Percentiles rank a stretch among this genome's conserved stretches.
Evolutionary conservation across 1,140 invertebrate species (phyloP).

Genomic region (Homarus americanus): DNA sequence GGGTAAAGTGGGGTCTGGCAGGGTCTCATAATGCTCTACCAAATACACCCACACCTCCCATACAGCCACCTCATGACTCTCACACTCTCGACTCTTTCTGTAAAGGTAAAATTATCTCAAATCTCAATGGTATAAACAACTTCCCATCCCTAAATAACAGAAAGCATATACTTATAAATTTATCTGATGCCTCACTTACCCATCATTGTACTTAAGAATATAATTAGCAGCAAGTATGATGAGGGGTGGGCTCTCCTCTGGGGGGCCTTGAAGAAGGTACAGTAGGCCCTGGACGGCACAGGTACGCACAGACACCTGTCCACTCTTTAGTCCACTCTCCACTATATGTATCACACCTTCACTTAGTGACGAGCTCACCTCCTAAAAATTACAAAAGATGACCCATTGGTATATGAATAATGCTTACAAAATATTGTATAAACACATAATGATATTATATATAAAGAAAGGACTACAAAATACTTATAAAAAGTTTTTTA

Average conservation of each 20-base stretch:
- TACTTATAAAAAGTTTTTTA: too few relatives aligned
- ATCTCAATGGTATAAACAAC: neutral
- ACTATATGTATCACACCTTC: conserved; percentile 84
- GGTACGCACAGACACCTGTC: conserved; percentile 84
- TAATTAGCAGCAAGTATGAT: conserved; percentile 70
- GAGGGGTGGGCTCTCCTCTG: conserved; percentile 75
- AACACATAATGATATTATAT: neutral
- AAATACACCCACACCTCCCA: conserved; percentile 86
- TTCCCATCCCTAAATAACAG: too few relatives aligned
- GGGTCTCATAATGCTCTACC: conserved; percentile 80
- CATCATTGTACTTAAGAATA: conserved; percentile 74
- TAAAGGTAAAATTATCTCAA: conserved; percentile 2
- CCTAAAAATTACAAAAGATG: too few relatives aligned
- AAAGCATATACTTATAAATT: neutral
- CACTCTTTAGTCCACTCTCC: conserved; percentile 83
- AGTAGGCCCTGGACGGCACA: conserved; percentile 86
- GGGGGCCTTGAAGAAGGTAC: conserved; percentile 85
- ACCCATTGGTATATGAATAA: too few relatives aligned
- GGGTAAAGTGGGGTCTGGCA: conserved; percentile 79
- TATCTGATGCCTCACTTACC: conserved; percentile 58
- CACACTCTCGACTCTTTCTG: conserved; percentile 67
- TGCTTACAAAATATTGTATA: too few relatives aligned
- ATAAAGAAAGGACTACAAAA: too few relatives aligned
- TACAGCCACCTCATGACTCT: conserved; percentile 81
- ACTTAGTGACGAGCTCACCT: conserved; percentile 66